These are phyloP conservation scores for Nycticorax nycticorax DNA, from an alignment of 2,113 vertebrate species.

Conservation along the genomic window DNA sequence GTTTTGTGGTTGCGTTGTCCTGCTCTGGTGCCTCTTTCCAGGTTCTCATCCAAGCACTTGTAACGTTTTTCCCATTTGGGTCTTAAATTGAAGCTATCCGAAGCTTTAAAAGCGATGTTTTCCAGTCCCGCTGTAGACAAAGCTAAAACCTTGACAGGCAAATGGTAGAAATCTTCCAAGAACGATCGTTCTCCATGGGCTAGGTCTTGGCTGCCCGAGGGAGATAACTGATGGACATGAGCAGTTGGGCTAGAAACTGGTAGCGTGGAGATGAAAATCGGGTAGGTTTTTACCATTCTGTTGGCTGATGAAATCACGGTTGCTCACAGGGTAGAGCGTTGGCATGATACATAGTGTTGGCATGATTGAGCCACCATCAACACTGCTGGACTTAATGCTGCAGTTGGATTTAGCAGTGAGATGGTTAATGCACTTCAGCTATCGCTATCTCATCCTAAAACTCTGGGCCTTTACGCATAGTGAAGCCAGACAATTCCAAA, in stretches of 20 bases:
- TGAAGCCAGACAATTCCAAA: background rate
- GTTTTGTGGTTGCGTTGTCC: background rate
- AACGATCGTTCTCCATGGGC: accelerated
- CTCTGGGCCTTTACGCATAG: background rate
- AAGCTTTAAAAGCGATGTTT: accelerated
- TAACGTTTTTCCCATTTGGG: background rate
- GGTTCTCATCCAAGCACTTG: background rate
- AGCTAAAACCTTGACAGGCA: background rate
- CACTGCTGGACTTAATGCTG: background rate
- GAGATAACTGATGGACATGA: accelerated
- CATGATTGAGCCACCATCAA: background rate
- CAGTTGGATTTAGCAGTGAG: background rate
- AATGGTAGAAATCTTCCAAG: background rate
- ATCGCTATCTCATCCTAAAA: background rate
- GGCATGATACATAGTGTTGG: background rate
- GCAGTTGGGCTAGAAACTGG: background rate
- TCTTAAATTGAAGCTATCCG: background rate
- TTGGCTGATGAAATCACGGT: background rate
- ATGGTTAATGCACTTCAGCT: background rate
- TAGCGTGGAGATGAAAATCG: background rate
- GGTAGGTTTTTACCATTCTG: background rate
- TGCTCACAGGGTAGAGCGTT: background rate
- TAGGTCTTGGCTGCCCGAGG: background rate
- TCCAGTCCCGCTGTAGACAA: background rate
- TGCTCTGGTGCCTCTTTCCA: background rate